These are phyloP conservation scores for Poecilus cupreus DNA, from an alignment of 2,888 invertebrate species.

Conservation along the genomic window DNA sequence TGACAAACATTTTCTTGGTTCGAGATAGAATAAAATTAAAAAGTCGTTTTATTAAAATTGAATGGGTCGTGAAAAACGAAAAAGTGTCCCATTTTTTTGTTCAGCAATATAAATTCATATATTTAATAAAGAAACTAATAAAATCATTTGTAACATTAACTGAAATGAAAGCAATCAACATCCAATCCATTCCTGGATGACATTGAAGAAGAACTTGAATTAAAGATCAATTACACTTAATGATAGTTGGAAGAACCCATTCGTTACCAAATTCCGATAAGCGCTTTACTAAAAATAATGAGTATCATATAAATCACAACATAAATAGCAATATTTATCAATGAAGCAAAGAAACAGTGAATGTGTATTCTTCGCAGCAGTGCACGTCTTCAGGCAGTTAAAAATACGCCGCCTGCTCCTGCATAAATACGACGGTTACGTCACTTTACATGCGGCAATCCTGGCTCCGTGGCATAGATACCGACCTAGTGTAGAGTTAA, in stretches of 20 bases:
- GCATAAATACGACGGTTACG: slow-evolving; percentile 31
- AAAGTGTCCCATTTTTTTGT: too few species aligned
- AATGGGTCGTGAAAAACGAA: too few species aligned
- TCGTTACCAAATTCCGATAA: not conserved
- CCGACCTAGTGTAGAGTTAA: not conserved
- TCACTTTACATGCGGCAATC: not conserved
- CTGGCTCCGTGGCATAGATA: slow-evolving; percentile 13
- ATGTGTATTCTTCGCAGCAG: not conserved
- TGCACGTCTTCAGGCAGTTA: not conserved
- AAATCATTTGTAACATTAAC: not conserved
- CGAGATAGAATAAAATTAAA: too few species aligned
- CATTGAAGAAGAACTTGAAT: not conserved
- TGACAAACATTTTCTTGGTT: too few species aligned
- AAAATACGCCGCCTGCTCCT: slow-evolving; percentile 26
- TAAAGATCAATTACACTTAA: slow-evolving; percentile 10
- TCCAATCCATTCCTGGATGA: not conserved
- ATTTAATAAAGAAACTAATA: not conserved
- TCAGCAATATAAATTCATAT: too few species aligned
- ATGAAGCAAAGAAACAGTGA: not conserved
- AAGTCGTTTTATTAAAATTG: too few species aligned
- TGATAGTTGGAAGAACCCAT: slow-evolving; percentile 1
- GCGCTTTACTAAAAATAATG: slow-evolving; percentile 17
- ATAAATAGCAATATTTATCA: slow-evolving; percentile 34
- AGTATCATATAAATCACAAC: not conserved
- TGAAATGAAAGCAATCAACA: not conserved